Evolutionary conservation across 2,113 vertebrate species (phyloP), one percentile per base, ranked within the genome.

Genomic region (Neotragus pygmaeus): DNA sequence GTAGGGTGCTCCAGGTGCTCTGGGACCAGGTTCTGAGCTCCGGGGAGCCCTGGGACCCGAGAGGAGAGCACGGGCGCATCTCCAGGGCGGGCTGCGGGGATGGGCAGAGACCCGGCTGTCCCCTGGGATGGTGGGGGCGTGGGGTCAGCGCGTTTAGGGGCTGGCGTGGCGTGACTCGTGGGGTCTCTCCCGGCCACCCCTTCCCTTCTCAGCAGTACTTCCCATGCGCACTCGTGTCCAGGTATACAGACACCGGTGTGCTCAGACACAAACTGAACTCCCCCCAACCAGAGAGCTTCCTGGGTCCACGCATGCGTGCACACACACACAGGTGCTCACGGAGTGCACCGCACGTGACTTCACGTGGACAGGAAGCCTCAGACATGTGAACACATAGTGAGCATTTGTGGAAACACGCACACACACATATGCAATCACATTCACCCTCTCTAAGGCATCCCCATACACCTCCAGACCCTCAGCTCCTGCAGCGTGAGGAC

Each of bases 181-280:
- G 57, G n/a, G 70, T n/a, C 70, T n/a, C 70, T 8, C 4, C 36
- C 0, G 0, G 14, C 36, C 9, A 45, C 45, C 4, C 28, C 39
- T 33, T 23, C 11, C 3, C 12, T 14, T 12, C 85, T 55, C n/a
- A 16, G 49, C 28, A 45, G 21, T 15, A 19, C 28, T 14, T 12
- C 49, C 19, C 1, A 0, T 21, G 47, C 5, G 11, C 23, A 19
- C 43, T 1, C 0, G 2, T 7, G 58, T 15, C 77, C 36, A 51
- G 7, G 21, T 3, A 11, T 1, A 7, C 15, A 36, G 64, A 23
- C 64, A 58, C 11, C 13, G 1, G 28, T 21, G 39, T 10, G 16
- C 58, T 57, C 58, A 12, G 49, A 81, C 21, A 19, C 49, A 39
- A 1, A 27, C 7, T 3, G 16, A 8, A 12, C 16, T 3, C 39